Evolutionary conservation across 2,888 invertebrate species (phyloP).

Genomic region (Phragmatobia fuliginosa): DNA sequence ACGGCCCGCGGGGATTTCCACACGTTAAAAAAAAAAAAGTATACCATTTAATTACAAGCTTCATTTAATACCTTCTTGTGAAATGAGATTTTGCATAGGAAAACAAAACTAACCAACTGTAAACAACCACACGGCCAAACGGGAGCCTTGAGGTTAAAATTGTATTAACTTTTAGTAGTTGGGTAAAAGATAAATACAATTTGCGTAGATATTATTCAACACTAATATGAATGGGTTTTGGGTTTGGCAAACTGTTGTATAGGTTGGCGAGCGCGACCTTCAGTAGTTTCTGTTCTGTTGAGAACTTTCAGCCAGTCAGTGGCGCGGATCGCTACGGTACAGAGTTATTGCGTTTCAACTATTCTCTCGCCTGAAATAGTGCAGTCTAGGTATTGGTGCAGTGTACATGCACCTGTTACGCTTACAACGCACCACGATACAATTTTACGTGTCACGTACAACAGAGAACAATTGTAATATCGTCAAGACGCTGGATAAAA

Average conservation of each 20-base stretch:
- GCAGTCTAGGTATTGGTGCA: conserved; percentile 70
- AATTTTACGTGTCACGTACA: conserved; percentile 47
- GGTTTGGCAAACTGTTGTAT: conserved; percentile 37
- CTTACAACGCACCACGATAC: conserved; percentile 60
- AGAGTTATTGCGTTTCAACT: conserved; percentile 74
- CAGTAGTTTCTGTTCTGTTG: conserved; percentile 73
- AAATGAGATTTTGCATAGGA: not conserved
- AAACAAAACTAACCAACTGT: conserved; percentile 19
- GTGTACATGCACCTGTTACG: conserved; percentile 60
- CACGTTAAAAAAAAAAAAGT: no score
- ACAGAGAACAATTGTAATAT: conserved; percentile 3
- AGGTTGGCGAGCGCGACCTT: conserved; percentile 64
- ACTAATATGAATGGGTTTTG: conserved; percentile 40
- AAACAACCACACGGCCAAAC: conserved; percentile 20
- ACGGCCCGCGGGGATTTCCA: no score
- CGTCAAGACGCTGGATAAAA: not conserved
- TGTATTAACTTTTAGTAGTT: conserved; percentile 28
- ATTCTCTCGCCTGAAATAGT: conserved; percentile 77
- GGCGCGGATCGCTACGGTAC: conserved; percentile 73
- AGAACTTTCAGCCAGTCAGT: conserved; percentile 67
- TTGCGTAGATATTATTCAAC: conserved; percentile 40
- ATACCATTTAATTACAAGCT: not conserved
- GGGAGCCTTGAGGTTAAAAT: conserved; percentile 21
- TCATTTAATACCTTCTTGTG: not conserved
- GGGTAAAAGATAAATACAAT: conserved; percentile 21